Conservation (phyloP, 2,113 vertebrate species). For the Conger conger region DNA sequence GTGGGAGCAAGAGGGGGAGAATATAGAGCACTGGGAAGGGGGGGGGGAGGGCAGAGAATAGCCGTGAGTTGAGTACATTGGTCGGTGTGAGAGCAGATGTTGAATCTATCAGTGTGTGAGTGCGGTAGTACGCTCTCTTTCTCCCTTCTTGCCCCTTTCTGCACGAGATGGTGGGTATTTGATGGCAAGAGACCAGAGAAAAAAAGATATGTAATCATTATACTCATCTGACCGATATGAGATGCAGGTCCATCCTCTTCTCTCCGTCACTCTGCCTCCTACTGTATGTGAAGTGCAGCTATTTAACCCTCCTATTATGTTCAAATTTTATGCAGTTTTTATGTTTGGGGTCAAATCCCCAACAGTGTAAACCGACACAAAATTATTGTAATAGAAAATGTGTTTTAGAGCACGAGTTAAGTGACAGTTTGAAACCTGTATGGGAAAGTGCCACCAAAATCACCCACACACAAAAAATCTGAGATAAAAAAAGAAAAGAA, state of each 20-base stretch:
- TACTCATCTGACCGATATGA: background rate
- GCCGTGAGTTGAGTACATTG: conserved; percentile 35
- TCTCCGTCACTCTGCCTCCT: background rate
- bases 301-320: too few species aligned
- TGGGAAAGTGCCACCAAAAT: too few species aligned
- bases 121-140: background rate
- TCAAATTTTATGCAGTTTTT: too few species aligned
- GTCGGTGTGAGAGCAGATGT: background rate
- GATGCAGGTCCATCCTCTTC: background rate
- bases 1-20: conserved; percentile 51
- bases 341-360: too few species aligned
- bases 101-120: background rate
- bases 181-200: background rate
- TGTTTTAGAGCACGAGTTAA: too few species aligned
- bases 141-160: background rate
- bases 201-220: background rate
- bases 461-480: too few species aligned
- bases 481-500: too few species aligned
- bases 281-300: background rate
- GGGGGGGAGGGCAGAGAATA: conserved; percentile 49
- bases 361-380: too few species aligned
- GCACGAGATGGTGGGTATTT: background rate
- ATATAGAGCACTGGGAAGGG: conserved; percentile 15
- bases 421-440: too few species aligned
- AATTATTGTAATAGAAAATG: too few species aligned